Base-by-base conservation (phyloP, 2,113 vertebrate species). In the Scomber japonicus region DNA sequence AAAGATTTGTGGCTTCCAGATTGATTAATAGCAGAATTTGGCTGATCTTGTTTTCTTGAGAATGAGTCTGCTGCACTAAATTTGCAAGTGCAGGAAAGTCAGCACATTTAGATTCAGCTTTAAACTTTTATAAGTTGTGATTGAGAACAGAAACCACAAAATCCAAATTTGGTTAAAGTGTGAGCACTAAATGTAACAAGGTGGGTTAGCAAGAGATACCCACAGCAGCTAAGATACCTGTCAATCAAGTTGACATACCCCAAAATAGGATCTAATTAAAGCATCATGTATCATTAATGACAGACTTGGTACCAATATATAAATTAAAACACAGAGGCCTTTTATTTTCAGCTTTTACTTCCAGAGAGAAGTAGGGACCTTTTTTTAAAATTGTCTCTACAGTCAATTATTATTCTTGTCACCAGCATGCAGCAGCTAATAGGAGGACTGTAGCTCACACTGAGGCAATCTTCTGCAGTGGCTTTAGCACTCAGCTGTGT, bases 401-500 rank as follows among this genome's bases (percentile, higher is more conserved):
- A 15, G 17, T 62, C n/a, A 2, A 2, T 30, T 9, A 17, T 51
- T n/a, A 40, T 53, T 15, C 35, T 49, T 56, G 13, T 9, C 6
- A 21, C 14, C 49, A 55, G 5, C 19, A 67, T 65, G 24, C 21
- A 7, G 14, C 9, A 31, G 4, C 50, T 45, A 49, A 7, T 6
- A 51, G 40, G 49, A 10, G 24, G 40, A 8, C 49, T 40, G 4
- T 12, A 21, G 19, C 27, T 64, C 16, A 8, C 15, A 17, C 10
- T 27, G 17, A 50, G 24, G 31, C 24, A 11, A 14, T 63, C 12
- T 15, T 63, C 59, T 44, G 68, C 62, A 49, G 75, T 24, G 53
- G 13, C 49, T 71, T 73, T 53, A 60, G 17, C 44, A 5, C 51
- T 69, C 54, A 14, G 59, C 46, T n/a, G n/a, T 55, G 21, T 17